These are phyloP conservation scores for Drosophila serrata DNA, from an alignment of 1,140 invertebrate species.

Conservation along the genomic window DNA sequence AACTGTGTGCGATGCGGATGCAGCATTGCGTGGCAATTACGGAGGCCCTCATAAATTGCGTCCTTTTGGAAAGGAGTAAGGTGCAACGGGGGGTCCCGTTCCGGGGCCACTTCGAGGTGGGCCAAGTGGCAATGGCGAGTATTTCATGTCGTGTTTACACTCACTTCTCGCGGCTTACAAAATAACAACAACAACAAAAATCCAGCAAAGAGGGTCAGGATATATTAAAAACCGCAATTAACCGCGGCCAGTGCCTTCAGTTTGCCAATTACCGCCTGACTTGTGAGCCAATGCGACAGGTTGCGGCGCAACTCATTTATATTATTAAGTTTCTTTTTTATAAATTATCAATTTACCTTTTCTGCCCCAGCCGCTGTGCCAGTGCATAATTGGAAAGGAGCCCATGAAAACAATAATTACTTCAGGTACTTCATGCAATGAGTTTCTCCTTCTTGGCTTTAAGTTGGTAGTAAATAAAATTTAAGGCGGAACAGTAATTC, in stretches of 20 bases:
- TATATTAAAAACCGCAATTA: slow-evolving; percentile 77
- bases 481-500: not conserved
- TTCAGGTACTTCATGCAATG: not conserved
- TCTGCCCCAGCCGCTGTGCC: slow-evolving; percentile 22
- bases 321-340: slow-evolving; percentile 76
- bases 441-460: slow-evolving; percentile 2
- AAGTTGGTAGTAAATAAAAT: not conserved
- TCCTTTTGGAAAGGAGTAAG: slow-evolving; percentile 74
- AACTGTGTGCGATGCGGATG: slow-evolving; percentile 70
- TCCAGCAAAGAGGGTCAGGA: slow-evolving; percentile 54
- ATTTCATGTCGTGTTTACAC: slow-evolving; percentile 83
- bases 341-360: slow-evolving; percentile 65
- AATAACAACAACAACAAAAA: no score
- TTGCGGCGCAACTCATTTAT: slow-evolving; percentile 70
- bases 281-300: slow-evolving; percentile 62
- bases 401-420: slow-evolving; percentile 37
- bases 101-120: slow-evolving; percentile 27
- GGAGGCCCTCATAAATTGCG: slow-evolving; percentile 71
- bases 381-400: slow-evolving; percentile 23
- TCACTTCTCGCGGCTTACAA: slow-evolving; percentile 59
- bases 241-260: slow-evolving; percentile 41
- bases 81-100: slow-evolving; percentile 32
- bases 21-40: slow-evolving; percentile 79
- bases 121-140: slow-evolving; percentile 60
- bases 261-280: slow-evolving; percentile 51